Evolutionary conservation across 2,113 vertebrate genomes (phyloP).

Genomic region (Heterocephalus glaber): DNA sequence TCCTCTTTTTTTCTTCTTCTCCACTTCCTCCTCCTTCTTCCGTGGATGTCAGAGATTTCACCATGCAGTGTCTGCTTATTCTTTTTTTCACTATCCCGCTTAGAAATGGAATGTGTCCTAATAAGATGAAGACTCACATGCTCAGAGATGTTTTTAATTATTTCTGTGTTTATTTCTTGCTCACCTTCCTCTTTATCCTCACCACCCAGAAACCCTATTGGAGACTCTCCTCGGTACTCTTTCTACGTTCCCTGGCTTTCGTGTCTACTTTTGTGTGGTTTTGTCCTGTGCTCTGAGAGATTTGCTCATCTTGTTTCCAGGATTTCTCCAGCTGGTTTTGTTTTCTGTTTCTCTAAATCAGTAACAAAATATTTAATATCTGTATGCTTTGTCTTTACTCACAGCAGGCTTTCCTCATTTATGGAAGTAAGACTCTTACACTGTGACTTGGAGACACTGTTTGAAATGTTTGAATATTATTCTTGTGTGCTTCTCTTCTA

Average conservation of each 20-base stretch:
- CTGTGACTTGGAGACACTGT: not conserved
- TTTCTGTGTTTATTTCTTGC: not conserved
- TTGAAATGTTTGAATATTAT: not conserved
- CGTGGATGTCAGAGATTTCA: not conserved
- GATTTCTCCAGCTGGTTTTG: not conserved
- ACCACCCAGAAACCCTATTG: not conserved
- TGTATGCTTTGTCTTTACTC: not conserved
- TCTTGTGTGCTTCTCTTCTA: not conserved
- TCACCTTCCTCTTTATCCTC: not conserved
- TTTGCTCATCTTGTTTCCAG: not conserved
- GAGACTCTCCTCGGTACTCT: fast-evolving
- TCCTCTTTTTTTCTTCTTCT: not conserved
- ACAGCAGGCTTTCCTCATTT: not conserved
- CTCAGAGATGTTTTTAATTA: not conserved
- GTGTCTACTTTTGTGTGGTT: not conserved
- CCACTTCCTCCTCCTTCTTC: too few species aligned
- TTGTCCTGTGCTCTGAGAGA: not conserved
- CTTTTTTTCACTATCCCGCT: not conserved
- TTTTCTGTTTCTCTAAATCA: not conserved
- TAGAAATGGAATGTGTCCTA: not conserved
- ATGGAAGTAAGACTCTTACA: not conserved
- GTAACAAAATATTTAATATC: not conserved
- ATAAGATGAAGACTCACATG: fast-evolving
- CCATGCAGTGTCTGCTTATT: not conserved
- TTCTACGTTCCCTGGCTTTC: not conserved